Percentiles rank a stretch among this genome's conserved stretches.
Evolutionary conservation across 1,140 invertebrate species (phyloP).

Genomic region (Diplogasteroides magnus): DNA sequence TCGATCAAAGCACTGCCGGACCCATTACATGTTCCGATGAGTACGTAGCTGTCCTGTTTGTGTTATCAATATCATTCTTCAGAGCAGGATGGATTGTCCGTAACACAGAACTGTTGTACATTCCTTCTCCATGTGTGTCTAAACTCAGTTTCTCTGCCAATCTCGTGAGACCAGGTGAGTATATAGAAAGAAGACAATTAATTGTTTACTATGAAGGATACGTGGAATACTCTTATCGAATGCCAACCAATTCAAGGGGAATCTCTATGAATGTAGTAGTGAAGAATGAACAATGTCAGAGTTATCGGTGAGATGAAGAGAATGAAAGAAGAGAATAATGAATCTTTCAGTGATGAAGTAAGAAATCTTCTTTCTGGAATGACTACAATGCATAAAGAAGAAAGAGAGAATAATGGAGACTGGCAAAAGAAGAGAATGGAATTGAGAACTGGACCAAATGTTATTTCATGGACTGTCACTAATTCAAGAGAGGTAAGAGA

Average conservation of each 20-base stretch:
- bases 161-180: constrained; percentile 32
- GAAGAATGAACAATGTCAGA: constrained; percentile 53
- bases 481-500: constrained; percentile 31
- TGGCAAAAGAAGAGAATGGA: constrained; percentile 38
- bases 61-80: constrained; percentile 1
- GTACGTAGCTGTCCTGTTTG: neutral
- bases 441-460: constrained; percentile 41
- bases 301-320: constrained; percentile 32
- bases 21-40: constrained; percentile 26
- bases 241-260: constrained; percentile 43
- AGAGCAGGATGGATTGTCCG: constrained; percentile 49
- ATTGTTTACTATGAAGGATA: constrained; percentile 29
- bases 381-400: constrained; percentile 12
- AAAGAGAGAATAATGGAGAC: constrained; percentile 36
- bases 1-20: too few relatives aligned
- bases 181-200: neutral
- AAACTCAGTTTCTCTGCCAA: constrained; percentile 44
- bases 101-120: constrained; percentile 45
- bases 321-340: neutral
- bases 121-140: constrained; percentile 48
- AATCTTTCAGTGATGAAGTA: constrained; percentile 19
- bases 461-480: constrained; percentile 49
- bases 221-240: constrained; percentile 36
- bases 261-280: constrained; percentile 38
- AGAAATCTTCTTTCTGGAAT: constrained; percentile 6